These are phyloP conservation scores for Volucella zonaria DNA, from an alignment of 2,888 invertebrate species.

Conservation along the genomic window DNA sequence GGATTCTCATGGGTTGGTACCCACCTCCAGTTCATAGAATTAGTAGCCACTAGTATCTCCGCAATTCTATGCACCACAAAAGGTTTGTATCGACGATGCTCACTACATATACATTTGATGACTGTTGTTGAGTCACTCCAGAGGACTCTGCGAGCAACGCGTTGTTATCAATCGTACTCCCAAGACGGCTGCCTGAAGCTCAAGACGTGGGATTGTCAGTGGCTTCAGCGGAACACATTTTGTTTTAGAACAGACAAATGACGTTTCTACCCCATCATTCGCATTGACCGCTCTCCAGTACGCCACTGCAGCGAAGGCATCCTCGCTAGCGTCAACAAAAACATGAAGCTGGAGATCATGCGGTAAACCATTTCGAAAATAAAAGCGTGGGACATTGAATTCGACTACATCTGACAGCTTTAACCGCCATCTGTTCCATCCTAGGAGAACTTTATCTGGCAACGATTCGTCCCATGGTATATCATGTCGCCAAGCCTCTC, in stretches of 20 bases:
- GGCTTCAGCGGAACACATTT: neutral
- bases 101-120: no score
- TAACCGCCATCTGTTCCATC: constrained; percentile 13
- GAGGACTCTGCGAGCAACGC: no score
- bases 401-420: constrained; percentile 6
- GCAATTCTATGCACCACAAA: no score
- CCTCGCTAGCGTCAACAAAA: constrained; percentile 36
- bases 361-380: constrained; percentile 6
- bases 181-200: no score
- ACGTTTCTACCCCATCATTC: neutral
- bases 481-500: constrained; percentile 6
- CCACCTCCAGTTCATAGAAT: no score
- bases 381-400: constrained; percentile 6
- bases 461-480: constrained; percentile 38
- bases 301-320: constrained; percentile 34
- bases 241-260: neutral
- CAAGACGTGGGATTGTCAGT: neutral
- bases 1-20: no score
- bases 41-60: no score
- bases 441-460: neutral
- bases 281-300: constrained; percentile 6
- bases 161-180: no score
- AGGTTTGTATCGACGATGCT: no score
- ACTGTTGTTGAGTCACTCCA: no score
- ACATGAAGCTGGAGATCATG: constrained; percentile 23